phyloP scores from a whole-genome alignment of 2,113 vertebrate genomes.

The Prietella phreatophila region DNA sequence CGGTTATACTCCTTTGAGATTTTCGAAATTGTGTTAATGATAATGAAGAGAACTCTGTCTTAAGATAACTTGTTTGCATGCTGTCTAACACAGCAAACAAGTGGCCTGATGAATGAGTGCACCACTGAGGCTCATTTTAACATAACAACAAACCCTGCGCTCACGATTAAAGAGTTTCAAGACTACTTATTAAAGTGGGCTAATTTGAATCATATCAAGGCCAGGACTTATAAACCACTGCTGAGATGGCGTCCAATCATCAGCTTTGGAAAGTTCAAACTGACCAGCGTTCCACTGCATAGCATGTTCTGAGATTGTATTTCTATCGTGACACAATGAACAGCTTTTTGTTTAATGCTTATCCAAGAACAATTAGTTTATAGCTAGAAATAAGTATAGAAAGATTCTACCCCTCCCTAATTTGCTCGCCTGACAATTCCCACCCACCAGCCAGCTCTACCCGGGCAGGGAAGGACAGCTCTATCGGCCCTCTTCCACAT shows the following conservation, averaged over 20 bases:
- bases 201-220: neutral
- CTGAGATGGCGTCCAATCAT: neutral
- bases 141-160: neutral
- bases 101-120: conserved; percentile 69
- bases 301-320: neutral
- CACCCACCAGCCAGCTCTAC: neutral
- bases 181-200: neutral
- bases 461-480: neutral
- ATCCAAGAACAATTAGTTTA: neutral
- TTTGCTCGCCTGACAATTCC: neutral
- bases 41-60: neutral
- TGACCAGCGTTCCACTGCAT: neutral
- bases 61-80: conserved; percentile 30
- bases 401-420: neutral
- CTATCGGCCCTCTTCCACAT: neutral
- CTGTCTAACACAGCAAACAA: conserved; percentile 71
- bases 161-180: neutral
- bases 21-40: neutral
- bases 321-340: neutral
- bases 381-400: neutral
- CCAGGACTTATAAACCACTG: neutral
- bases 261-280: neutral
- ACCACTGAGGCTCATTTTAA: conserved; percentile 63
- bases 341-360: neutral
- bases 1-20: neutral